Percentiles rank a stretch among this genome's conserved stretches.
Conservation (phyloP, 2,797 vertebrate species). For the Pipistrellus kuhlii region DNA sequence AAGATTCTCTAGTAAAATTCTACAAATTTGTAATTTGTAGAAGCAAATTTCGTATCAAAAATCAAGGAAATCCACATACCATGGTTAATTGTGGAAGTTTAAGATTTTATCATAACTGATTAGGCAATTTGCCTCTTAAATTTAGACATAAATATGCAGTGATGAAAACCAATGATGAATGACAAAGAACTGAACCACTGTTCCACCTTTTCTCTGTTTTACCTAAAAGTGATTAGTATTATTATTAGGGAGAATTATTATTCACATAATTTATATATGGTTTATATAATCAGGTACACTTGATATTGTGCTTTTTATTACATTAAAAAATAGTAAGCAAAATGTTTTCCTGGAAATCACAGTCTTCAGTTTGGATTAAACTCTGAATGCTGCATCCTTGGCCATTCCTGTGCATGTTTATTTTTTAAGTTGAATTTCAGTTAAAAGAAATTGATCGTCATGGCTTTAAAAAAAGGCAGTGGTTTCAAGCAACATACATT, state of each 20-base stretch:
- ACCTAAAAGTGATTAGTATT: background rate
- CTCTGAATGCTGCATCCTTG: background rate
- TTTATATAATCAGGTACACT: background rate
- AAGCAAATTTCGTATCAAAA: constrained; percentile 71
- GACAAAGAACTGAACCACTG: background rate
- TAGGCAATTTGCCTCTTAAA: constrained; percentile 57
- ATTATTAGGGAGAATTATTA: background rate
- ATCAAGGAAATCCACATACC: constrained; percentile 70
- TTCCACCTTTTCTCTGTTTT: background rate
- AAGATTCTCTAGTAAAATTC: constrained; percentile 18
- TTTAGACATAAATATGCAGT: constrained; percentile 25
- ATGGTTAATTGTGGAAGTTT: constrained; percentile 64
- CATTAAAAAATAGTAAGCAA: background rate
- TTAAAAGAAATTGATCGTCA: background rate
- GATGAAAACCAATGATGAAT: constrained; percentile 14
- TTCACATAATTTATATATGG: background rate
- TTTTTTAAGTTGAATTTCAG: constrained; percentile 14
- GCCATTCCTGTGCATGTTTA: background rate
- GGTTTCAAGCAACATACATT: background rate
- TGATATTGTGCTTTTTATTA: background rate
- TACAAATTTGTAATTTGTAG: constrained; percentile 59
- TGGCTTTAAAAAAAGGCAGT: background rate
- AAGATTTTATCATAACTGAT: constrained; percentile 69
- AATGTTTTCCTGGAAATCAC: background rate
- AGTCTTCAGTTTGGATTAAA: background rate